phyloP scores from a whole-genome alignment of 2,113 vertebrate genomes.

The Seriola dumerili region DNA sequence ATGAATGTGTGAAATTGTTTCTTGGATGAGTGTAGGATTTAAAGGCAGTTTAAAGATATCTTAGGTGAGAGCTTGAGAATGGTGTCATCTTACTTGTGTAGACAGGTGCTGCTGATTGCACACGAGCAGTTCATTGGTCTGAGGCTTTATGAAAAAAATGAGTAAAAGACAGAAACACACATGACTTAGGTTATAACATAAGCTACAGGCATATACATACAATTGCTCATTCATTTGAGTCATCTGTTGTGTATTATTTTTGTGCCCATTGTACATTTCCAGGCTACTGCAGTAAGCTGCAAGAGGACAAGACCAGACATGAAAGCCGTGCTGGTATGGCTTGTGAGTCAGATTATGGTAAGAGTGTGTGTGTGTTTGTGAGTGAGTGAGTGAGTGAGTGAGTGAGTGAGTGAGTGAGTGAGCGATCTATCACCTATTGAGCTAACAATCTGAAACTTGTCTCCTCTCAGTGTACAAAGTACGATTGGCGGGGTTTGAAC shows the following conservation, averaged over 20 bases:
- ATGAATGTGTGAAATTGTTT: too few species aligned
- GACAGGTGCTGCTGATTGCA: too few species aligned
- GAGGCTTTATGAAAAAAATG: too few species aligned
- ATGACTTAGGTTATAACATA: neutral
- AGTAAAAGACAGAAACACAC: too few species aligned
- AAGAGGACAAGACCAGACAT: neutral
- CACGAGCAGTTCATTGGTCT: too few species aligned
- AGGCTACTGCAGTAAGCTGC: slow-evolving; percentile 89
- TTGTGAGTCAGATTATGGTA: slow-evolving; percentile 84
- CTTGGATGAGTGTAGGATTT: too few species aligned
- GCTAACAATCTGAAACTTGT: slow-evolving; percentile 18
- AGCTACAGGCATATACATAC: neutral
- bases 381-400: too few species aligned
- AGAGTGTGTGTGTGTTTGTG: neutral
- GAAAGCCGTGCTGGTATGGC: slow-evolving; percentile 66
- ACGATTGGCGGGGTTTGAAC: neutral
- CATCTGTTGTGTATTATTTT: neutral
- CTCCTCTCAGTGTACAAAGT: slow-evolving; percentile 77
- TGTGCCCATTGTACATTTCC: neutral
- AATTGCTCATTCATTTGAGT: neutral
- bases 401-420: too few species aligned
- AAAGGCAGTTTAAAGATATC: too few species aligned
- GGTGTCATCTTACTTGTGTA: too few species aligned
- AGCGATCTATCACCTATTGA: neutral
- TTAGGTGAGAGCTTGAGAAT: too few species aligned